A percentile compares a stretch with the other conserved stretches of the same genome.
Evolutionary conservation across 2,888 invertebrate genomes (phyloP).

Genomic region (Caenorhabditis sp.): DNA sequence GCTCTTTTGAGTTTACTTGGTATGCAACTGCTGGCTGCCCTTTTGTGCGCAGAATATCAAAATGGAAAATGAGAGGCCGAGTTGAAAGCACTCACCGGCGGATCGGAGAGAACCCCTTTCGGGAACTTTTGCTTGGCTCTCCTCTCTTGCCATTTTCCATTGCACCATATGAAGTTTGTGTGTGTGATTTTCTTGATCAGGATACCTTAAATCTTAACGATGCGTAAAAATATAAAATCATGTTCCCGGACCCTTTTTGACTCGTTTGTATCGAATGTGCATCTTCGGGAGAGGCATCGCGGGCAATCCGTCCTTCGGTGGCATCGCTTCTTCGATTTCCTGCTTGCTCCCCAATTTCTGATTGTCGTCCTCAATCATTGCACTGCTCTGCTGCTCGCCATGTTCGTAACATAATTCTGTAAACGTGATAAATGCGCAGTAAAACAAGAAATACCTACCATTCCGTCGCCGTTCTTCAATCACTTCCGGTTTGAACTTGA

Average conservation of each 20-base stretch:
- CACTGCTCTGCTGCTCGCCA: no score
- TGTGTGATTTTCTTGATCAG: background rate
- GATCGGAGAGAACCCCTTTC: slow-evolving; percentile 15
- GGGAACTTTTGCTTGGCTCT: background rate
- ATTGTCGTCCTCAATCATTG: no score
- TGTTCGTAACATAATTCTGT: no score
- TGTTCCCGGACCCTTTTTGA: background rate
- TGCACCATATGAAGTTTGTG: background rate
- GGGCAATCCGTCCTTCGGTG: no score
- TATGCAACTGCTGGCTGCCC: slow-evolving; percentile 1
- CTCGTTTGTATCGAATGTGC: background rate
- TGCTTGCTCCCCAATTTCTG: no score
- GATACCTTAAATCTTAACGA: background rate
- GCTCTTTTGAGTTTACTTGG: slow-evolving; percentile 7
- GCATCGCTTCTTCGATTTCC: no score
- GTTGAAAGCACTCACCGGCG: slow-evolving; percentile 1
- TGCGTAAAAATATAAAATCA: slow-evolving; percentile 1
- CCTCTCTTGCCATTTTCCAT: slow-evolving; percentile 4
- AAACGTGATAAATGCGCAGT: no score
- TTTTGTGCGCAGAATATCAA: slow-evolving; percentile 2
- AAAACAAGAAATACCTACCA: no score
- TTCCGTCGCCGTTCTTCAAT: no score
- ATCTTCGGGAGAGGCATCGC: slow-evolving; percentile 15
- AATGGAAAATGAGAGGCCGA: no score
- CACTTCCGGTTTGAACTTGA: background rate